Percentiles rank a stretch among this genome's conserved stretches.
These are phyloP conservation scores for Amyelois transitella DNA, from an alignment of 1,140 invertebrate genomes.

Conservation along the genomic window DNA sequence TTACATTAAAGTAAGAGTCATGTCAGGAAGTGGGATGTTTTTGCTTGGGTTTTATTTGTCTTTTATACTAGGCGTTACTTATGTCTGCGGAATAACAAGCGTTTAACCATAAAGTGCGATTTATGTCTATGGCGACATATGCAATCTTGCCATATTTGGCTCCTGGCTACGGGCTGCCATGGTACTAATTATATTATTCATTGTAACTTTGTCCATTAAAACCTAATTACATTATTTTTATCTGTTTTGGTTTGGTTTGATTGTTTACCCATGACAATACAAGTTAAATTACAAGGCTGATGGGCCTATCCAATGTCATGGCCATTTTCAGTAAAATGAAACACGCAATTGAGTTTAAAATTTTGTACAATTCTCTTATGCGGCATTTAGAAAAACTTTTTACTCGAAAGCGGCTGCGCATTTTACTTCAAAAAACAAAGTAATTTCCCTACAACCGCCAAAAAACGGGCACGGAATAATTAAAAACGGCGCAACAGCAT, in stretches of 20 bases:
- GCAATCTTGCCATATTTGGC: constrained; percentile 15
- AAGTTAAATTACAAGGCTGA: too few species aligned
- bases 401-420: neutral
- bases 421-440: neutral
- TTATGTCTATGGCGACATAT: constrained; percentile 32
- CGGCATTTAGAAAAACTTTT: neutral
- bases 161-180: neutral
- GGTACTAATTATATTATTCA: neutral
- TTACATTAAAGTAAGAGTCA: constrained; percentile 4
- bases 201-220: constrained; percentile 1
- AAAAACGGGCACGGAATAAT: constrained; percentile 3
- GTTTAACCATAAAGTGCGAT: constrained; percentile 50
- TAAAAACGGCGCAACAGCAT: constrained; percentile 1
- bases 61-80: constrained; percentile 26
- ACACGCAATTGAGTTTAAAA: too few species aligned
- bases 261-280: too few species aligned
- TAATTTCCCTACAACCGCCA: neutral
- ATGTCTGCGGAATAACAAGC: constrained; percentile 38
- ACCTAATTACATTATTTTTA: too few species aligned
- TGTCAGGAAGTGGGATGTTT: constrained; percentile 11
- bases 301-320: too few species aligned
- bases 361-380: too few species aligned
- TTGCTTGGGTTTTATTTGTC: constrained; percentile 28
- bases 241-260: too few species aligned
- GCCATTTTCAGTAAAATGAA: too few species aligned